phyloP scores from a whole-genome alignment of 2,797 vertebrate species.

The Nasua narica region DNA sequence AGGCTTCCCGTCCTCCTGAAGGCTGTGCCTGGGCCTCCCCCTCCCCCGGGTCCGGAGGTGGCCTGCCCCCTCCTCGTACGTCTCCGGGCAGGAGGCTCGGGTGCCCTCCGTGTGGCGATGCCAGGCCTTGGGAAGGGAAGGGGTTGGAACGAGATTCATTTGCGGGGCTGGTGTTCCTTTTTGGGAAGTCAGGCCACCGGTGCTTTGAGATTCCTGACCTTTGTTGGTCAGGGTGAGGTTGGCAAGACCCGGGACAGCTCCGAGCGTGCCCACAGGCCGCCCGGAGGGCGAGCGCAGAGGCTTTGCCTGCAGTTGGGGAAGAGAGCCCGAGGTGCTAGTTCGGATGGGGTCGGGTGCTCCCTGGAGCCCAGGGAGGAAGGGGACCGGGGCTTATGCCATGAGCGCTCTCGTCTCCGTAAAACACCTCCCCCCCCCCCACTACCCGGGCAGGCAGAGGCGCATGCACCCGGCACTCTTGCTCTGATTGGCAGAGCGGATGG shows the following conservation, averaged over 20 bases:
- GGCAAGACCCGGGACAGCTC: background rate
- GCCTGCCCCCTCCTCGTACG: rapidly evolving
- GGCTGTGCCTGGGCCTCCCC: background rate
- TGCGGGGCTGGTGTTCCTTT: background rate
- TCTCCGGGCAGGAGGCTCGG: background rate
- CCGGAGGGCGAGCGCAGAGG: rapidly evolving
- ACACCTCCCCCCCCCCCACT: rapidly evolving
- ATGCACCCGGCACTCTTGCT: rapidly evolving
- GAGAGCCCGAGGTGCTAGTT: rapidly evolving
- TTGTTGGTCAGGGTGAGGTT: rapidly evolving
- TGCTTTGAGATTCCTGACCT: background rate
- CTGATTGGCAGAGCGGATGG: rapidly evolving
- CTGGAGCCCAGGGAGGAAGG: too few species aligned
- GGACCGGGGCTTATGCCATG: rapidly evolving
- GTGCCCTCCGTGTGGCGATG: rapidly evolving
- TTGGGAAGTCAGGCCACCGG: background rate
- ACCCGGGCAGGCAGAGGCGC: background rate
- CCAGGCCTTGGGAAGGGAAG: background rate
- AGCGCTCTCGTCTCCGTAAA: rapidly evolving
- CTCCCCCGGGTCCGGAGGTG: background rate
- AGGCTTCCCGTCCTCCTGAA: background rate
- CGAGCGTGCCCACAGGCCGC: rapidly evolving
- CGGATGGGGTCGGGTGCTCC: rapidly evolving
- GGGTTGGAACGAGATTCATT: rapidly evolving
- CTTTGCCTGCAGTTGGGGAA: rapidly evolving